Base-by-base conservation (phyloP, 2,888 invertebrate genomes). In the Nasonovia ribisnigri region DNA sequence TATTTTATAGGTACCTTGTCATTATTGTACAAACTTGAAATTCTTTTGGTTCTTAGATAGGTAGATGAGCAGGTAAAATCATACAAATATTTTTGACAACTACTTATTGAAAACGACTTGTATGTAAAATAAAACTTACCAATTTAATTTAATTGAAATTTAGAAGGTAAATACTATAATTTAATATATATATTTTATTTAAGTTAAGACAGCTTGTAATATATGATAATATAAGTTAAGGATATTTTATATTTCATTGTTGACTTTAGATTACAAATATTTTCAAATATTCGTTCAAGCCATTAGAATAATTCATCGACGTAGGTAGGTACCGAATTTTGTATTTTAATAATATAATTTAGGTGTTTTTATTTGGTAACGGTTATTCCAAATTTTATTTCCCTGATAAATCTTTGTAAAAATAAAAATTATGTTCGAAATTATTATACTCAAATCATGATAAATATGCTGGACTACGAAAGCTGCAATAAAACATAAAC, bases 401-500 rank as follows among this genome's bases (percentile, higher is more conserved):
- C 6, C n/a, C 6, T 16, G n/a, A 36, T 67, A 67, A n/a, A 36
- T 67, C n/a, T 16, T 67, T 67, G 36, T 67, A 36, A 67, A 16
- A 67, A 67, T 67, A 67, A 36, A 67, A 67, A 67, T 0, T 3
- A 67, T n/a, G 3, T 67, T 67, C n/a, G 13, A 67, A 67, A 67
- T 67, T 67, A 67, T n/a, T 67, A 67, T n/a, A 67, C 67, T n/a
- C n/a, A 67, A n/a, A 67, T 67, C 67, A n/a, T 67, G 67, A 67
- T 67, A 67, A 67, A 5, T n/a, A 67, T 67, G 16, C 13, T n/a
- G 67, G 13, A 67, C 29, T 67, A n/a, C 5, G 4, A 67, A 67
- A 67, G 67, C 13, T 67, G 67, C 16, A 67, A n/a, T 67, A n/a
- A n/a, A 13, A 67, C n/a, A n/a, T n/a, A n/a, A 67, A 67, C n/a